Percentiles rank a stretch among this genome's conserved stretches.
Evolutionary conservation across 2,113 vertebrate genomes (phyloP).

Genomic region (Pelusios castaneus): DNA sequence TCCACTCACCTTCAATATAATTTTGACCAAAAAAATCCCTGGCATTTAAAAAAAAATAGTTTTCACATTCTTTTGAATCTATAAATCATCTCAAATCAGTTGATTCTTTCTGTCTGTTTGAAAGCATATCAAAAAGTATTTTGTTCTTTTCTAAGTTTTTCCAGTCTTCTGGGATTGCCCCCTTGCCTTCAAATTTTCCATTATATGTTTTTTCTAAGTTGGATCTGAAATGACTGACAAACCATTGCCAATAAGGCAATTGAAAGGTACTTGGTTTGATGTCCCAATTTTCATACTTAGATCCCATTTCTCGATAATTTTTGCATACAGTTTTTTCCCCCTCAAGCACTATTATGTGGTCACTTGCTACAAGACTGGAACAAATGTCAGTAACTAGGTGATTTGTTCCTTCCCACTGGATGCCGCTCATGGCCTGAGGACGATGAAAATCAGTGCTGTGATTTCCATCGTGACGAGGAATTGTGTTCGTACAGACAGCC

Average conservation of each 20-base stretch:
- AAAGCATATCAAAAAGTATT: no score
- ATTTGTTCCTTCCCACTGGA: neutral
- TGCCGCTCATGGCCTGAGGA: neutral
- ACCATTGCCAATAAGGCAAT: conserved; percentile 80
- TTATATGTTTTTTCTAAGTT: conserved; percentile 60
- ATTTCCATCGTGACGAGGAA: conserved; percentile 43
- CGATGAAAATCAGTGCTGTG: conserved; percentile 64
- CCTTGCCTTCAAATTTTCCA: conserved; percentile 9
- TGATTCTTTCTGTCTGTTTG: no score
- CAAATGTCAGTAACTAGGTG: conserved; percentile 19
- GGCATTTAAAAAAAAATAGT: no score
- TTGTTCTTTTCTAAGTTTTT: no score
- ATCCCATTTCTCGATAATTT: conserved; percentile 58
- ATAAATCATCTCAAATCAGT: no score
- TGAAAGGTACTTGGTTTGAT: conserved; percentile 67
- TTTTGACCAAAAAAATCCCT: no score
- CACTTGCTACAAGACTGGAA: conserved; percentile 56
- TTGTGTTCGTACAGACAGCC: conserved; percentile 71
- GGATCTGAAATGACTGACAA: conserved; percentile 70
- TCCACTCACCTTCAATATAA: no score
- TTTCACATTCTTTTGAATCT: no score
- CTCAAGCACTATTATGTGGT: fast-evolving
- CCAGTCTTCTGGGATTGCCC: conserved; percentile 59
- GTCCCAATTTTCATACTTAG: conserved; percentile 53
- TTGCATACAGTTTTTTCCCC: conserved; percentile 17